Percentiles rank a stretch among this genome's conserved stretches.
Evolutionary conservation across 2,797 vertebrate species (phyloP).

Genomic region (Sus cebifrons): DNA sequence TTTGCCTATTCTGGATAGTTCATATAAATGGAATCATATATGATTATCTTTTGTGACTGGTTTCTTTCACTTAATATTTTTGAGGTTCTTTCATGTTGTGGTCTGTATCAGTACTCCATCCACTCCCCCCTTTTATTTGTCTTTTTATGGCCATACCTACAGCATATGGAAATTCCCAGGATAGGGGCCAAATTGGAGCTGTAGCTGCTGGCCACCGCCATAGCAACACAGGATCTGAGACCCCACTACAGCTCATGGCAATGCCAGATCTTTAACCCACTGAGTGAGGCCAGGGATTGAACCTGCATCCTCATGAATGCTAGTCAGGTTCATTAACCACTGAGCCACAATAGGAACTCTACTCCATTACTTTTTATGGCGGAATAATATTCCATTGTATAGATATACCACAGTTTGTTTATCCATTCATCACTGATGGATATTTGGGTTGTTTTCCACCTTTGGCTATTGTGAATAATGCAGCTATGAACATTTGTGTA

Average conservation of each 20-base stretch:
- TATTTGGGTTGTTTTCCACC: neutral
- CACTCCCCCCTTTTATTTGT: no score
- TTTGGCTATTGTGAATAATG: neutral
- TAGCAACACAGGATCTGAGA: no score
- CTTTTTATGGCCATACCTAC: no score
- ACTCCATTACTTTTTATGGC: neutral
- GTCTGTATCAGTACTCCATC: neutral
- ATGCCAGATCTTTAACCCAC: no score
- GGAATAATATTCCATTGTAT: neutral
- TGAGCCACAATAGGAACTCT: no score
- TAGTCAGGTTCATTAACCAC: no score
- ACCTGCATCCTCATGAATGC: no score
- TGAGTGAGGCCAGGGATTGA: no score
- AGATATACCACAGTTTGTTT: neutral
- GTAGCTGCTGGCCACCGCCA: no score
- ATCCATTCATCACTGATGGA: neutral
- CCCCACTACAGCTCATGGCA: no score
- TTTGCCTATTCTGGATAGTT: conserved; percentile 17
- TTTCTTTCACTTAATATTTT: conserved; percentile 48
- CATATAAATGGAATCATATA: neutral
- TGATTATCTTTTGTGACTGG: neutral
- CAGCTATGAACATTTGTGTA: neutral
- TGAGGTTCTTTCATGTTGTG: neutral
- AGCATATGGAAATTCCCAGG: no score
- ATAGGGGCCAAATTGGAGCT: no score